A percentile compares a stretch with the other conserved stretches of the same genome.
Conservation (phyloP, 30 jellyfish, hydroid and myxozoan species). For the Mastigias papua region DNA sequence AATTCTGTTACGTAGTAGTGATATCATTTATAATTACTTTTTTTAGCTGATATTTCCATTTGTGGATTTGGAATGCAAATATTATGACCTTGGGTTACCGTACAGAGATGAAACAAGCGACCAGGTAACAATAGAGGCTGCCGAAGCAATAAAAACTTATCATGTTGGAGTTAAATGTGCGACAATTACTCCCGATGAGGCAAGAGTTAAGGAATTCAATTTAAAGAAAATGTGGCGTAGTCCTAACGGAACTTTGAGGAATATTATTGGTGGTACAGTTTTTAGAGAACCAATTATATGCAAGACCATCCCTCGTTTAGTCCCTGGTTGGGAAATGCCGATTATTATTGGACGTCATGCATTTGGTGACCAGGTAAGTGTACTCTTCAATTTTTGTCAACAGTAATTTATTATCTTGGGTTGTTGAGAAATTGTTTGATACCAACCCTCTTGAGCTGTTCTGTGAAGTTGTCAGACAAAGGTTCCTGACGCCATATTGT, state of each 20-base stretch:
- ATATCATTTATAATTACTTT: not conserved
- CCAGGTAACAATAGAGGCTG: slow-evolving; percentile 96
- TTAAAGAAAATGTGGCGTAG: slow-evolving; percentile 98
- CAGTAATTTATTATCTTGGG: too few species aligned
- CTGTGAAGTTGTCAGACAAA: too few species aligned
- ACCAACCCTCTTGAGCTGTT: too few species aligned
- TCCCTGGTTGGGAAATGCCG: slow-evolving; percentile 99
- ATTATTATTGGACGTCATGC: slow-evolving; percentile 99
- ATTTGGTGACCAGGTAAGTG: slow-evolving; percentile 97
- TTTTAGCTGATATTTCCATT: slow-evolving; percentile 86
- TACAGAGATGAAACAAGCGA: slow-evolving; percentile 98
- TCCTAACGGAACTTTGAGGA: slow-evolving; percentile 98
- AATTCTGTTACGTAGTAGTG: too few species aligned
- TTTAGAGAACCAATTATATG: slow-evolving; percentile 99
- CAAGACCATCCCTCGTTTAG: slow-evolving; percentile 93
- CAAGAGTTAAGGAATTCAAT: slow-evolving; percentile 95
- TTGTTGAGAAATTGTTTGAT: too few species aligned
- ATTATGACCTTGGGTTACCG: slow-evolving; percentile 97
- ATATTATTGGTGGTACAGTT: slow-evolving; percentile 98
- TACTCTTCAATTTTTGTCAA: not conserved
- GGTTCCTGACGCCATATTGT: too few species aligned
- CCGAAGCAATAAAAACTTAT: slow-evolving; percentile 92
- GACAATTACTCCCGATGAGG: slow-evolving; percentile 99
- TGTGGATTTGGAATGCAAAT: slow-evolving; percentile 92
- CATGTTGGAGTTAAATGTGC: slow-evolving; percentile 99